Evolutionary conservation across 1,140 invertebrate genomes (phyloP), one percentile per base, ranked within the genome.

Genomic region (Drosophila baimaii): DNA sequence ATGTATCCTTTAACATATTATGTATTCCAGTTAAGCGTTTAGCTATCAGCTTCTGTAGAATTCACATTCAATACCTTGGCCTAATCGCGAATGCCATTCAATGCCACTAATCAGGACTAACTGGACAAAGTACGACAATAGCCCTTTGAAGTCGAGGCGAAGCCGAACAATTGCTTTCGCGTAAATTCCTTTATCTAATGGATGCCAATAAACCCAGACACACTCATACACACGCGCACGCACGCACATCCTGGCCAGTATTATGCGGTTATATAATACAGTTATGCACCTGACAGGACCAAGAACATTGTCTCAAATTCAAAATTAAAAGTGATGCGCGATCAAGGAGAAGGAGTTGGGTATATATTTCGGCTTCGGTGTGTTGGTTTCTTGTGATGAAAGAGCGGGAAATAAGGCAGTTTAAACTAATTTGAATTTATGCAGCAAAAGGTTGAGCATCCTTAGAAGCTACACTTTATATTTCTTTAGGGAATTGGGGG

Each of bases 161-260:
- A 73, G 70, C 59, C 41, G 31, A 46, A 71, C 63, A 77, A 86
- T 72, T 82, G 59, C 49, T 44, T 74, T 75, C 69, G 56, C 83
- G 81, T 89, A 86, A 86, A 86, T 88, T 86, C 76, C 76, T 73
- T 79, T 86, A 88, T 86, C 80, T 88, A 83, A 86, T 88, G 77
- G 83, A 83, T 79, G 83, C 83, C 83, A 88, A 86, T 86, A 88
- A 83, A 88, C n/a, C n/a, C 75, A 72, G 51, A 63, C 44, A 44
- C n/a, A 39, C 46, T 41, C 23, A 2, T 27, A 27, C 15, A 10
- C 43, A 41, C n/a, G 33, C 46, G 41, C 23, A 2, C 8, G 8
- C 15, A 10, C 43, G 37, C 47, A 51, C 31, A 61, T n/a, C 54
- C 46, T 52, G 21, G 6, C 37, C 35, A 27, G 23, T 43, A 51